Conservation (phyloP, 2,113 vertebrate genomes). For the Erpornis zantholeuca region DNA sequence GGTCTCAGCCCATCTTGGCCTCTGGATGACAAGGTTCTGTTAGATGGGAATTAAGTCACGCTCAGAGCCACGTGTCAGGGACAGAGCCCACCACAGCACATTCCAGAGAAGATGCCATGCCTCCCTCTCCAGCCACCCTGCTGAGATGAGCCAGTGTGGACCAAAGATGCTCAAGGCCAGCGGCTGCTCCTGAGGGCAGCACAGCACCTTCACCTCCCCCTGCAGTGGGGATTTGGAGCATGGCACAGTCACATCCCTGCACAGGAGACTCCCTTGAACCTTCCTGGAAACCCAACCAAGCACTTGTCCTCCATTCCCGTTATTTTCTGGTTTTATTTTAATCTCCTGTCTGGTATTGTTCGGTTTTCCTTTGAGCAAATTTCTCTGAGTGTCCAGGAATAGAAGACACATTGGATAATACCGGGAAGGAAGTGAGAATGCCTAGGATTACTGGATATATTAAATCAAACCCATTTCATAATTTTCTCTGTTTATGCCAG, state of each 20-base stretch:
- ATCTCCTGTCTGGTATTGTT: not conserved
- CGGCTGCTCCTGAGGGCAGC: not conserved
- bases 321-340: constrained; percentile 25
- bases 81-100: not conserved
- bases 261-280: not conserved
- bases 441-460: not conserved
- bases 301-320: not conserved
- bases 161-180: not conserved
- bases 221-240: rapidly evolving
- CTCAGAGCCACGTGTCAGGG: not conserved
- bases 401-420: not conserved
- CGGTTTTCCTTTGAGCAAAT: not conserved
- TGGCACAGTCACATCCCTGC: rapidly evolving
- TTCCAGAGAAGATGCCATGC: not conserved
- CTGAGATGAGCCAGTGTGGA: not conserved
- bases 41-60: not conserved
- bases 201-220: not conserved
- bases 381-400: not conserved
- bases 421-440: constrained; percentile 31
- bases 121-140: not conserved
- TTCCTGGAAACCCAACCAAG: not conserved
- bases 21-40: not conserved
- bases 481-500: not conserved
- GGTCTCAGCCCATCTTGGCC: not conserved
- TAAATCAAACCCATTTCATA: not conserved